A percentile compares a stretch with the other conserved stretches of the same genome.
phyloP scores from a whole-genome alignment of 2,888 invertebrate species.

The Acanthosepion pharaonis region DNA sequence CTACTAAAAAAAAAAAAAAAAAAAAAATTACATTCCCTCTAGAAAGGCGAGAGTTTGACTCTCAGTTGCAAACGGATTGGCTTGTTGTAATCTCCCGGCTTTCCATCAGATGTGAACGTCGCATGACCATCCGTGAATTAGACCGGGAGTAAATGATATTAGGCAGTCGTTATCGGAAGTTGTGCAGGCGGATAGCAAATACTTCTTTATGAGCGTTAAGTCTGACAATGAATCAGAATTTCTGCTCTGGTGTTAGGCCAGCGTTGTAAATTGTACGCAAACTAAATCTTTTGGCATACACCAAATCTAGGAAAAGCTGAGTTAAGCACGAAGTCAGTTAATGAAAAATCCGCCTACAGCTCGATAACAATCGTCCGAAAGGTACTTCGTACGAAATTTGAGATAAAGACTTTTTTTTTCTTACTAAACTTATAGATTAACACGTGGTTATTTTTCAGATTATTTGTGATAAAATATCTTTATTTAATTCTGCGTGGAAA shows the following conservation, averaged over 20 bases:
- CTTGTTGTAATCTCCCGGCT: background rate
- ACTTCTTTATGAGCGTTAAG: background rate
- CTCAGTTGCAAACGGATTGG: background rate
- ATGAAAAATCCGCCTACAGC: background rate
- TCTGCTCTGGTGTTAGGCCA: background rate
- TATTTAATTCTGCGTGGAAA: no score
- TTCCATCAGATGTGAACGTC: background rate
- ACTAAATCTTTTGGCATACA: background rate
- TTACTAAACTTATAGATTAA: no score
- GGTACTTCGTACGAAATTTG: no score
- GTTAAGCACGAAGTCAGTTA: background rate
- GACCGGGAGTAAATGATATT: background rate
- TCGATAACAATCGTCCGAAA: no score
- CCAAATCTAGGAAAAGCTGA: background rate
- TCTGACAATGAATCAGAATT: constrained; percentile 7
- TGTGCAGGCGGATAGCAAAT: background rate
- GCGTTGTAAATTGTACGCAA: background rate
- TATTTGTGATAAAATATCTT: no score
- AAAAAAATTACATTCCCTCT: no score
- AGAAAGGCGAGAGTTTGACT: background rate
- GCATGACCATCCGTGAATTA: background rate
- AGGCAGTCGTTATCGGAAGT: background rate
- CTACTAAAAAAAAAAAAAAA: no score
- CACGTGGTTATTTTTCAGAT: no score
- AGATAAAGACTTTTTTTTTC: no score